These are phyloP conservation scores for Lycia hirtaria DNA, from an alignment of 2,888 invertebrate genomes.

Conservation along the genomic window DNA sequence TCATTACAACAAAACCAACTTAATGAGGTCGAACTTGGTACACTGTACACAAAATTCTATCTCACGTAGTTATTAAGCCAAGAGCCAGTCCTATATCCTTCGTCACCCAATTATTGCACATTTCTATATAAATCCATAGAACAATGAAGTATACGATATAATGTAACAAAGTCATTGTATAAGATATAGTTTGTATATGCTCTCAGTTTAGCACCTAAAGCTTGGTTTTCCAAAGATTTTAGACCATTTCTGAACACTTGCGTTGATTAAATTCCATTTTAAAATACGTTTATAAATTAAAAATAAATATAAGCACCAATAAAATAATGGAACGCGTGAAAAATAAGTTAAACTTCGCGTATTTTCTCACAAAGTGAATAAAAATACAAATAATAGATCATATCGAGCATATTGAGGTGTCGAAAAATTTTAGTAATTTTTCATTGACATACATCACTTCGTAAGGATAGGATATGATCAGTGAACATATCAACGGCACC, in stretches of 20 bases:
- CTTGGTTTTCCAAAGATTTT: slow-evolving; percentile 64
- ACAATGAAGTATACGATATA: slow-evolving; percentile 25
- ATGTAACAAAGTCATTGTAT: slow-evolving; percentile 32
- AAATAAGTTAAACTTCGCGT: neutral
- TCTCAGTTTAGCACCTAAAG: slow-evolving; percentile 73
- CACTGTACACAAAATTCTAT: too few relatives aligned
- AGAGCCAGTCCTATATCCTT: neutral
- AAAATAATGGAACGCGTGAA: slow-evolving; percentile 18
- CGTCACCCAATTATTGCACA: slow-evolving; percentile 26
- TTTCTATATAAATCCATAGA: slow-evolving; percentile 27
- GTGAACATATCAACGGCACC: too few relatives aligned
- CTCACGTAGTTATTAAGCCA: too few relatives aligned
- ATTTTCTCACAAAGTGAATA: neutral
- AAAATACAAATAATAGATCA: neutral
- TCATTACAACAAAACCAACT: too few relatives aligned
- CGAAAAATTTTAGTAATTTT: too few relatives aligned
- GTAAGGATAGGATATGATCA: too few relatives aligned
- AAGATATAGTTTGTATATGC: slow-evolving; percentile 53
- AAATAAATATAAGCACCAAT: slow-evolving; percentile 41
- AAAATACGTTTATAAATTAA: slow-evolving; percentile 35
- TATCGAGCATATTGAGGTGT: too few relatives aligned
- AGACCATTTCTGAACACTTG: slow-evolving; percentile 80
- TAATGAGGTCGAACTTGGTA: too few relatives aligned
- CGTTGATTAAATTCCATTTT: slow-evolving; percentile 57
- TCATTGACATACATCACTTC: too few relatives aligned